Conservation (phyloP, 2,113 vertebrate genomes). For the Gallinago undulata region DNA sequence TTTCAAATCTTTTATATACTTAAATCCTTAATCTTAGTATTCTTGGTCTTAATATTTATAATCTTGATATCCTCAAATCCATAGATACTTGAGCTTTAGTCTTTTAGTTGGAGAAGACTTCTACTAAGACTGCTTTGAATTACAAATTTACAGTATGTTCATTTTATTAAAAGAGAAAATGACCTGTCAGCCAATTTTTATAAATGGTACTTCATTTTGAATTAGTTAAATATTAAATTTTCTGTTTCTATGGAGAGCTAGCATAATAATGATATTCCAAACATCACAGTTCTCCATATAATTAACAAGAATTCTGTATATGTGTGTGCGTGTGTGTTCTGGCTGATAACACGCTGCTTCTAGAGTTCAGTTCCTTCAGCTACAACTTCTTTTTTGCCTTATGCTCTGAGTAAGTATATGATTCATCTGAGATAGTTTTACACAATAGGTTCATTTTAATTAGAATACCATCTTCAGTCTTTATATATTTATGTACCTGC, state of each 20-base stretch:
- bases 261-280: neutral
- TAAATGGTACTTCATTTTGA: neutral
- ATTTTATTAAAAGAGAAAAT: constrained; percentile 2
- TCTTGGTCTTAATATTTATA: neutral
- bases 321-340: neutral
- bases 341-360: neutral
- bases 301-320: neutral
- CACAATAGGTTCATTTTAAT: neutral
- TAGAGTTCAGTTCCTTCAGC: neutral
- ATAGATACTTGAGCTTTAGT: neutral
- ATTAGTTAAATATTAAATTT: neutral
- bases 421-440: neutral
- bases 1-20: neutral
- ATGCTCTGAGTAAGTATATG: neutral
- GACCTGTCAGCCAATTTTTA: neutral
- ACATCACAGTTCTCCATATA: neutral
- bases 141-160: neutral
- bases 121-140: neutral
- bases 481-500: neutral
- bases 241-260: constrained; percentile 3
- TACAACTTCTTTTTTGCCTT: neutral
- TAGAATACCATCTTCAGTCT: neutral
- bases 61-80: neutral
- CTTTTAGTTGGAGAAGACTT: neutral
- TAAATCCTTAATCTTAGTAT: neutral